Evolutionary conservation across 2,113 vertebrate genomes (phyloP), one percentile per base, ranked within the genome.

Genomic region (Choloepus hoffmanni): DNA sequence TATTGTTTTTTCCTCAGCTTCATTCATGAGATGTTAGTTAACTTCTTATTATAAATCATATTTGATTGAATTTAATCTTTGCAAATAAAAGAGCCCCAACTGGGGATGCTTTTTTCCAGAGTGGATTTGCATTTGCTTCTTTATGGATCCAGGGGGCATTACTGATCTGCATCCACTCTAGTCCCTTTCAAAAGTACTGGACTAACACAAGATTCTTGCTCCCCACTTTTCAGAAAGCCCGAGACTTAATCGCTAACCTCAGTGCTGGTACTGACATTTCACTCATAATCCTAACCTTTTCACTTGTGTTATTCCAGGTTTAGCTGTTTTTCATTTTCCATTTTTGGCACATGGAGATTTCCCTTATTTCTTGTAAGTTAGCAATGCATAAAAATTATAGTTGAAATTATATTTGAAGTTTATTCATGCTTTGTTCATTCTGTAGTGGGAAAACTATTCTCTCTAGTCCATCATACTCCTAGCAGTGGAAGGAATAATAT

Each of bases 81-180:
- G 30, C 33, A 78, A 79, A 78, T n/a, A 58, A 68, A 58, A 89
- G 78, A 8, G 6, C 30, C 58, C 89, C 81, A 50, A 65, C 1
- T 28, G 33, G 48, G 11, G 48, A 50, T 50, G 48, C 48, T 50
- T 50, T 50, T 50, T 11, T 50, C 48, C 48, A 50, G 11, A 50
- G 48, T 50, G 63, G 40, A 89, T 30, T n/a, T 85, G 21, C 5
- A 91, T 87, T 85, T 81, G 43, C 60, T 94, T 78, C 85, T 79
- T 85, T 15, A 28, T 68, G 4, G 62, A 36, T 77, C 18, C 12
- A 24, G 21, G 74, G 50, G 12, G 36, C 9, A 36, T 43, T 40
- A 58, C 2, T 78, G 24, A 81, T 45, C 33, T 90, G 36, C 36
- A 53, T 36, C 50, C 43, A 33, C 24, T 87, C 16, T 30, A 13